Percentiles rank a stretch among this genome's conserved stretches.
phyloP scores from a whole-genome alignment of 2,888 invertebrate species.

The Mesoligia furuncula region DNA sequence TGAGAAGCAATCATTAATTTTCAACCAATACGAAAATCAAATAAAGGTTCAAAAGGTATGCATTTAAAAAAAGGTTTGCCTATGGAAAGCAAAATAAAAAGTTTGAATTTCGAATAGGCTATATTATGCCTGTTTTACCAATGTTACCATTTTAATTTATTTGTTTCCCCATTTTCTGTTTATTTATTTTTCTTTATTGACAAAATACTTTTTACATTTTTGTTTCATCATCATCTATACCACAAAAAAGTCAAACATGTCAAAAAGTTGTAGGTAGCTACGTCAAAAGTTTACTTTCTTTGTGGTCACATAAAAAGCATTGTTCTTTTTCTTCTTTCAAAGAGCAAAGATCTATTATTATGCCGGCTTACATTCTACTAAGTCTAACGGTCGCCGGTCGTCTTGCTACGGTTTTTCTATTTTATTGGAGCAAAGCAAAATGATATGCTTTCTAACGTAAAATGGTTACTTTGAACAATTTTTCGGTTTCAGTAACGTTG shows the following conservation, averaged over 20 bases:
- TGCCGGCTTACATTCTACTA: conserved; percentile 68
- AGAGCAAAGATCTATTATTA: conserved; percentile 65
- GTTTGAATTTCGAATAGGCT: not conserved
- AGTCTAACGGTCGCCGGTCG: conserved; percentile 77
- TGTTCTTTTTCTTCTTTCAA: conserved; percentile 66
- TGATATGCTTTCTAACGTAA: conserved; percentile 84
- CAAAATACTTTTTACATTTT: not conserved
- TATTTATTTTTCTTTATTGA: not conserved
- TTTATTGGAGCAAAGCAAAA: conserved; percentile 85
- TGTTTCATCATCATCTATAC: not conserved
- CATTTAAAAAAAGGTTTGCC: not conserved
- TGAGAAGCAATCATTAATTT: conserved; percentile 45
- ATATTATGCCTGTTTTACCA: not conserved
- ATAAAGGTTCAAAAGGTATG: not conserved
- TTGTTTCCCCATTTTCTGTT: not conserved
- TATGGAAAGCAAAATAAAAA: not conserved
- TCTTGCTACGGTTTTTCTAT: conserved; percentile 76
- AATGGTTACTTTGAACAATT: conserved; percentile 53
- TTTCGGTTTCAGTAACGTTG: conserved; percentile 53
- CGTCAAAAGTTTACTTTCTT: conserved; percentile 49
- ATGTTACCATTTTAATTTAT: not conserved
- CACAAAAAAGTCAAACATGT: conserved; percentile 2
- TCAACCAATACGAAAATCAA: not conserved
- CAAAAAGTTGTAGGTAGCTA: not conserved
- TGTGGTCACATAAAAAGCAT: conserved; percentile 43